Evolutionary conservation across 2,888 invertebrate genomes (phyloP).

Genomic region (Xestia sexstrigata): DNA sequence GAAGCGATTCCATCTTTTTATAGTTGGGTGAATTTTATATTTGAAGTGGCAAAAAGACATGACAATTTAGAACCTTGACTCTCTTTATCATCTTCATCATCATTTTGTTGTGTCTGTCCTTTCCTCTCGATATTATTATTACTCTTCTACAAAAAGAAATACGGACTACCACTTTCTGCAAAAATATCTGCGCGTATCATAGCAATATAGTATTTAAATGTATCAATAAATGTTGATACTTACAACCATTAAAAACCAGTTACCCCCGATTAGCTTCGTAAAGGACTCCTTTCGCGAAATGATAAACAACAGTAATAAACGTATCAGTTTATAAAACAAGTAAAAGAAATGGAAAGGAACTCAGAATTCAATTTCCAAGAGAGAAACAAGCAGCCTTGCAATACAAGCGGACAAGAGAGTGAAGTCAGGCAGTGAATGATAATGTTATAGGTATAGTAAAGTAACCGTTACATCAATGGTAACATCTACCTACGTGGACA

Average conservation of each 20-base stretch:
- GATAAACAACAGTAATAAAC: neutral
- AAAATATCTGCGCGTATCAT: neutral
- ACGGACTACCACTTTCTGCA: neutral
- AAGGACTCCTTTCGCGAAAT: slow-evolving; percentile 12
- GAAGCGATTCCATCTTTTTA: neutral
- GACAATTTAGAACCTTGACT: neutral
- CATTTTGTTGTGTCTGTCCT: neutral
- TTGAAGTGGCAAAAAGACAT: neutral
- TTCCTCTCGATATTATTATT: neutral
- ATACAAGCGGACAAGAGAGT: neutral
- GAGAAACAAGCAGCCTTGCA: neutral
- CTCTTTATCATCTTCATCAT: neutral
- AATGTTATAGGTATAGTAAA: neutral
- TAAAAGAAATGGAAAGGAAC: neutral
- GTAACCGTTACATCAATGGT: neutral
- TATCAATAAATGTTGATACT: slow-evolving; percentile 9
- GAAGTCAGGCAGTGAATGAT: neutral
- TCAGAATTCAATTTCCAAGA: neutral
- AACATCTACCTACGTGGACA: slow-evolving; percentile 1
- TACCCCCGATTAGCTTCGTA: neutral
- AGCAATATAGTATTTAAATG: neutral
- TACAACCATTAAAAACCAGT: slow-evolving; percentile 33
- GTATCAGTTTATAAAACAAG: neutral
- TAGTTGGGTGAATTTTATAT: neutral
- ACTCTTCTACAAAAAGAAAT: neutral